Conservation (phyloP, 1,140 invertebrate genomes). For the Stegodyphus mimosarum region DNA sequence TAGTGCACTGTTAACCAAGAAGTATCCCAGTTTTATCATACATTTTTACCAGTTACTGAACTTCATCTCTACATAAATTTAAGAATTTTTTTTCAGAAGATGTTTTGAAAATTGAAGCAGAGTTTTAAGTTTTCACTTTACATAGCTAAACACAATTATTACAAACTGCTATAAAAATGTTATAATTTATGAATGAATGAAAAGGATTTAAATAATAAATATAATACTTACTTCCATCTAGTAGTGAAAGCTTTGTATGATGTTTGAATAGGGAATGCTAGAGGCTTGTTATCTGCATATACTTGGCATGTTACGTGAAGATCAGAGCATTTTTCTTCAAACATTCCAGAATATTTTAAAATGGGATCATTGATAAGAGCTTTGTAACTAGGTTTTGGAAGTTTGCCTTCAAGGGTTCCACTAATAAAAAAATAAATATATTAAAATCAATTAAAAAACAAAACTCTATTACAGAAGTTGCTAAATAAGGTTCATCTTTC, state of each 20-base stretch:
- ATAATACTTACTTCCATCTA: constrained; percentile 85
- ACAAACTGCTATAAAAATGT: too few species aligned
- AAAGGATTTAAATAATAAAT: too few species aligned
- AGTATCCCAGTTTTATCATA: too few species aligned
- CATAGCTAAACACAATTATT: too few species aligned
- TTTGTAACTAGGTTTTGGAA: constrained; percentile 86
- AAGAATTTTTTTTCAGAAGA: too few species aligned
- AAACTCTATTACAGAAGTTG: background rate
- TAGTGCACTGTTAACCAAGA: too few species aligned
- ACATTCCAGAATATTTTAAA: constrained; percentile 89
- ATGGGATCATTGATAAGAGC: constrained; percentile 88
- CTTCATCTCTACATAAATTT: too few species aligned
- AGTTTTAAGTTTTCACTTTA: too few species aligned
- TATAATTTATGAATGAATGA: too few species aligned
- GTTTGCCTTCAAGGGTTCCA: constrained; percentile 92
- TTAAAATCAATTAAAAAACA: background rate
- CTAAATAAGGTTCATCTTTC: background rate
- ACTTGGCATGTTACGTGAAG: constrained; percentile 89
- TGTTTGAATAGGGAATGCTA: constrained; percentile 89
- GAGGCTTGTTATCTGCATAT: constrained; percentile 82
- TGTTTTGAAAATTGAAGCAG: too few species aligned
- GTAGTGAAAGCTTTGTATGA: constrained; percentile 93
- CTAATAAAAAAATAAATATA: constrained; percentile 69
- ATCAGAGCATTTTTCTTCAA: constrained; percentile 83
- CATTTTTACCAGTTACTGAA: too few species aligned